Conservation (phyloP, 2,797 vertebrate genomes). For the Graptemys geographica region DNA sequence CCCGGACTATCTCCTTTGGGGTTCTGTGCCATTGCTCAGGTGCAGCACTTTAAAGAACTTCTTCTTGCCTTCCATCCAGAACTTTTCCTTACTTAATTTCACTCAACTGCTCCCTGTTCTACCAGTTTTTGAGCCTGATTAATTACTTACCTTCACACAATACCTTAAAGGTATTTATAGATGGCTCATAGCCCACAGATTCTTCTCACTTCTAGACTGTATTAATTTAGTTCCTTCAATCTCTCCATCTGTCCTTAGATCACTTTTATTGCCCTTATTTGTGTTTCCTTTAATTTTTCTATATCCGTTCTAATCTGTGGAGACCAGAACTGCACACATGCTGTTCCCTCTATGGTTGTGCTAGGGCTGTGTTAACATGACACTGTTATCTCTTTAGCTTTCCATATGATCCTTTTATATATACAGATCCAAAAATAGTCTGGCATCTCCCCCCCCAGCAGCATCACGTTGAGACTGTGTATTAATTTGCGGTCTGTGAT, state of each 20-base stretch:
- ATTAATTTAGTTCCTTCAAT: conserved; percentile 51
- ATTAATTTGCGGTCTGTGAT: not conserved
- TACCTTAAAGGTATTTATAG: conserved; percentile 66
- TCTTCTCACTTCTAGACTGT: conserved; percentile 28
- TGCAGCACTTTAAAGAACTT: conserved; percentile 32
- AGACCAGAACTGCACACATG: not conserved
- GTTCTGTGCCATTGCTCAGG: conserved; percentile 2
- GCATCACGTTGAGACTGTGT: not conserved
- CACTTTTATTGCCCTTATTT: conserved; percentile 52
- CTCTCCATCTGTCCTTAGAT: conserved; percentile 32
- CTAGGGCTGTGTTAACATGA: not conserved
- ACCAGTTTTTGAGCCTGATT: conserved; percentile 27
- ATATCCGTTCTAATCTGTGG: conserved; percentile 5
- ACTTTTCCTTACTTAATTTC: conserved; percentile 43
- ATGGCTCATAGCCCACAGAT: conserved; percentile 41
- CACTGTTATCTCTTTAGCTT: conserved; percentile 18
- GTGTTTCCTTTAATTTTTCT: conserved; percentile 48
- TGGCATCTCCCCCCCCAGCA: conserved; percentile 4
- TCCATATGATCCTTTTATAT: not conserved
- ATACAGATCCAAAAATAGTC: conserved; percentile 9
- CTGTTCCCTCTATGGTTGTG: not conserved
- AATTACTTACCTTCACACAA: conserved; percentile 41
- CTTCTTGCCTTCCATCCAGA: conserved; percentile 10
- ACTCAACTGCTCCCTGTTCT: conserved; percentile 42
- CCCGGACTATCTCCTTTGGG: not conserved